Percentiles rank a stretch among this genome's conserved stretches.
These are phyloP conservation scores for Pseudolaguvia tuberculata DNA, from an alignment of 2,113 vertebrate species.

Conservation along the genomic window DNA sequence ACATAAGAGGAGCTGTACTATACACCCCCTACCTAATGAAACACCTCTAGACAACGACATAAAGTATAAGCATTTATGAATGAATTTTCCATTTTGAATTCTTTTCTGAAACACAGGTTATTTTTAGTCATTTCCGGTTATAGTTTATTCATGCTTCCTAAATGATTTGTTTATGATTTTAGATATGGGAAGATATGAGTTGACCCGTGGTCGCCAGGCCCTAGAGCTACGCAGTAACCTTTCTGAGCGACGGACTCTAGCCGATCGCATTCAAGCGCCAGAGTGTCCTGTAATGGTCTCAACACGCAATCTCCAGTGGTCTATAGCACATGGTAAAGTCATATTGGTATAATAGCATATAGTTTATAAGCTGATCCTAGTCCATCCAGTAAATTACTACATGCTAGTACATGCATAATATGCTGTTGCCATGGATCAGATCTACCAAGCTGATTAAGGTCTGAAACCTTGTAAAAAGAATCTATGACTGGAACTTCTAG, in stretches of 20 bases:
- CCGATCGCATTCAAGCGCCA: slow-evolving; percentile 61
- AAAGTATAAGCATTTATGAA: too few species aligned
- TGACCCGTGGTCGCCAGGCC: slow-evolving; percentile 77
- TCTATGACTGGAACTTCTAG: too few species aligned
- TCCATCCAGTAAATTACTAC: not conserved
- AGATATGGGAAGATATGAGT: slow-evolving; percentile 81
- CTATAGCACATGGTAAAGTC: slow-evolving; percentile 74
- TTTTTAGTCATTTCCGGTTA: not conserved
- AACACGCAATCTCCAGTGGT: slow-evolving; percentile 80
- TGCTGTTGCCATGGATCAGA: too few species aligned
- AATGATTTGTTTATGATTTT: slow-evolving; percentile 5
- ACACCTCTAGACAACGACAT: not conserved
- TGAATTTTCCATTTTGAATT: not conserved
- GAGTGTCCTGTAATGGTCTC: slow-evolving; percentile 62
- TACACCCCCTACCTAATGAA: too few species aligned
- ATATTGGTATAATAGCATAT: not conserved
- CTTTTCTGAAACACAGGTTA: not conserved
- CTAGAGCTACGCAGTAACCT: slow-evolving; percentile 84
- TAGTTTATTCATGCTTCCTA: not conserved
- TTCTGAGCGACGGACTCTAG: slow-evolving; percentile 77
- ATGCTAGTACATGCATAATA: too few species aligned
- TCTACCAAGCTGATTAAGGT: too few species aligned
- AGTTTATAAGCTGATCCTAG: not conserved
- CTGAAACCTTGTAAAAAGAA: too few species aligned
- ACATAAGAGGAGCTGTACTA: not conserved